These are phyloP conservation scores for Axea sp. DNA, from an alignment of 2,888 invertebrate species.

Conservation along the genomic window DNA sequence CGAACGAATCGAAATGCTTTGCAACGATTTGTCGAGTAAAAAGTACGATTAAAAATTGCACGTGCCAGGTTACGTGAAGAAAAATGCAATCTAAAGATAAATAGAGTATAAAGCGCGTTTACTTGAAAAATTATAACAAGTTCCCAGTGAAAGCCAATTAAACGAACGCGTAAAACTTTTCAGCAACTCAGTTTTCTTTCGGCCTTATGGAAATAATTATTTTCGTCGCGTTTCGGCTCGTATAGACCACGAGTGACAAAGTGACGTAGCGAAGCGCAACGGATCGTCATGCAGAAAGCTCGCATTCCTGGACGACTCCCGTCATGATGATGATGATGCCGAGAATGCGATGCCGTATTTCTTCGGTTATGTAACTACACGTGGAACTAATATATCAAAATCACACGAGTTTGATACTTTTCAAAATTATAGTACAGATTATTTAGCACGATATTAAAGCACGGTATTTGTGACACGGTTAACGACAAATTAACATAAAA, in stretches of 20 bases:
- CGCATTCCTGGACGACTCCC: conserved; percentile 64
- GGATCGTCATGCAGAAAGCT: conserved; percentile 62
- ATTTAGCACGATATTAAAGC: too few relatives aligned
- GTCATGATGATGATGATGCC: conserved; percentile 69
- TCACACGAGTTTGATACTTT: conserved; percentile 67
- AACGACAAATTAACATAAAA: too few relatives aligned
- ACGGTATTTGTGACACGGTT: too few relatives aligned
- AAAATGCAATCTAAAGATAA: conserved; percentile 29
- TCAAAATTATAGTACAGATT: not conserved
- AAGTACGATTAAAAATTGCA: too few relatives aligned
- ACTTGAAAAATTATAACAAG: conserved; percentile 16
- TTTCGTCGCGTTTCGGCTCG: conserved; percentile 45
- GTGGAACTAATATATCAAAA: conserved; percentile 72
- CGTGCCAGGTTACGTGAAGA: too few relatives aligned
- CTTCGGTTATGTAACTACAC: conserved; percentile 71
- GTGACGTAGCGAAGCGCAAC: conserved; percentile 55
- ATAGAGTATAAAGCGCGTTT: conserved; percentile 18
- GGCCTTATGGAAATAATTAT: conserved; percentile 50
- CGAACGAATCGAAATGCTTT: too few relatives aligned
- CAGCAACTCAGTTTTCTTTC: conserved; percentile 42
- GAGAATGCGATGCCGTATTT: conserved; percentile 70
- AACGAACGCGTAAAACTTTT: conserved; percentile 27
- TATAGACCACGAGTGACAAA: conserved; percentile 54
- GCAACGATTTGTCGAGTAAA: too few relatives aligned
- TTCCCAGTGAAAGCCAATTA: conserved; percentile 39